These are phyloP conservation scores for Clanis bilineata DNA, from an alignment of 2,888 invertebrate genomes.

Conservation along the genomic window DNA sequence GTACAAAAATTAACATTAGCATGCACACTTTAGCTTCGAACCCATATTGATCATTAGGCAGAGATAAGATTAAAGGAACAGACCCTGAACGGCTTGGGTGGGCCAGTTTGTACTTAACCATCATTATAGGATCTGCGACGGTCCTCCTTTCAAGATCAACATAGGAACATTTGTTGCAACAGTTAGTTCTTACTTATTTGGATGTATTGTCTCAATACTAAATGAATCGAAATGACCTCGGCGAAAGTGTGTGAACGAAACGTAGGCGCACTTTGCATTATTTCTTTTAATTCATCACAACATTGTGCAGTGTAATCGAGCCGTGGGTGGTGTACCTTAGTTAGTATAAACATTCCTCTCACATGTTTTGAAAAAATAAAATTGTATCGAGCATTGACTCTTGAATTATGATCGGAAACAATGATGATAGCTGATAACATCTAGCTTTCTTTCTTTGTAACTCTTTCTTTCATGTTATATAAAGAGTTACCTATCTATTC, in stretches of 20 bases:
- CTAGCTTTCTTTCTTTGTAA: conserved; percentile 1
- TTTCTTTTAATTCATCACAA: conserved; percentile 68
- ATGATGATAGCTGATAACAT: conserved; percentile 13
- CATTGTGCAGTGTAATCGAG: conserved; percentile 52
- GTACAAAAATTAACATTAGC: conserved; percentile 15
- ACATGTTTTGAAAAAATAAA: conserved; percentile 4
- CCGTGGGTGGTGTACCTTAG: conserved; percentile 61
- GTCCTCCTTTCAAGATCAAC: conserved; percentile 10
- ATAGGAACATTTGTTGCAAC: conserved; percentile 16
- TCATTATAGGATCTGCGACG: conserved; percentile 44
- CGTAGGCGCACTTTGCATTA: conserved; percentile 61
- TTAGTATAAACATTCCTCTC: conserved; percentile 49
- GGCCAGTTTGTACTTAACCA: conserved; percentile 55
- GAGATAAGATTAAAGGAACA: conserved; percentile 70
- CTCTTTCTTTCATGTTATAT: conserved; percentile 9
- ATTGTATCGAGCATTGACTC: background rate
- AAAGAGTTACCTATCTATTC: background rate
- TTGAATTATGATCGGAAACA: conserved; percentile 5
- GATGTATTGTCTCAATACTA: conserved; percentile 39
- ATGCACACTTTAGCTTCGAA: conserved; percentile 22
- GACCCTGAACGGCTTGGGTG: conserved; percentile 65
- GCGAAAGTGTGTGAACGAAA: conserved; percentile 74
- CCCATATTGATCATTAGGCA: conserved; percentile 56
- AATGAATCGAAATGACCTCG: conserved; percentile 71
- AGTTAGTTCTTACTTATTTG: conserved; percentile 44